Conservation (phyloP, 92 coral and sea anemone genomes). For the Anthopleura xanthogrammica region DNA sequence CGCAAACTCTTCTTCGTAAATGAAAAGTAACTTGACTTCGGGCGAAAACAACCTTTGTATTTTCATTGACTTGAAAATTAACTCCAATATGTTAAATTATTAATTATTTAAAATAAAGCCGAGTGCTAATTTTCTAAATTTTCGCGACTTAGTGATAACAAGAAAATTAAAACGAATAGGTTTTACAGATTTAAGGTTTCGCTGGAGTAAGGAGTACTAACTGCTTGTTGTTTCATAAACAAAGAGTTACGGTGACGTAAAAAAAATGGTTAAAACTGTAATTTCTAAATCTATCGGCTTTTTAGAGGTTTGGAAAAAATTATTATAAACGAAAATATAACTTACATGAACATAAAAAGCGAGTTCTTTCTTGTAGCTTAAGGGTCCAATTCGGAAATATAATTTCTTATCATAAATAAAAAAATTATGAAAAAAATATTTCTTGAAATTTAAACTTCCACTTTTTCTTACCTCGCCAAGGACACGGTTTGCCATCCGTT, state of each 20-base stretch:
- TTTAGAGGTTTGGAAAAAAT: too few species aligned
- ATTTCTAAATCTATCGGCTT: too few species aligned
- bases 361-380: not conserved
- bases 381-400: too few species aligned
- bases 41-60: not conserved
- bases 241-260: not conserved
- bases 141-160: not conserved
- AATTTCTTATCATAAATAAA: too few species aligned
- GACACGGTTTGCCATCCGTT: not conserved
- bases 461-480: not conserved
- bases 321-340: not conserved
- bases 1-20: too few species aligned
- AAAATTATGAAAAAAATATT: not conserved
- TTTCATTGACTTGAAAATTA: not conserved
- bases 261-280: too few species aligned
- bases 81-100: not conserved
- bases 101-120: not conserved
- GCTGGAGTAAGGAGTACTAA: not conserved
- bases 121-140: not conserved
- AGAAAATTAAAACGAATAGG: not conserved
- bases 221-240: not conserved
- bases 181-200: not conserved
- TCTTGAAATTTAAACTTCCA: not conserved
- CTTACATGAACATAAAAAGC: not conserved
- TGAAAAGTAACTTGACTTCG: too few species aligned